Evolutionary conservation across 1,140 invertebrate species (phyloP).

Genomic region (Ceratina australensis): DNA sequence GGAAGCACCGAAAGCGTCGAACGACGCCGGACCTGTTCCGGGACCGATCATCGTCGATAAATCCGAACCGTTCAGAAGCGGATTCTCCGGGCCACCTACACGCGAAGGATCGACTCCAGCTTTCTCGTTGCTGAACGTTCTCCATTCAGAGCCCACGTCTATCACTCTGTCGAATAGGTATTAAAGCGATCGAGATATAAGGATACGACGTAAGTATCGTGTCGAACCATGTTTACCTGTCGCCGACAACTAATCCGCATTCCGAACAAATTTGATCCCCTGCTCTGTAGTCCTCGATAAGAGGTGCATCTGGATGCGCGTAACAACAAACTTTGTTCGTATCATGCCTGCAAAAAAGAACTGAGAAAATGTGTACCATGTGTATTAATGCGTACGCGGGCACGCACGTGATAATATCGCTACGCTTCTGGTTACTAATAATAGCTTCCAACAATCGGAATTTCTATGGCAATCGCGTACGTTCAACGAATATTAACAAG

Average conservation of each 20-base stretch:
- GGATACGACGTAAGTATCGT: not conserved
- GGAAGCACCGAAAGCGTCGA: conserved; percentile 91
- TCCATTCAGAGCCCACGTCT: conserved; percentile 99
- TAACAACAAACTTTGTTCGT: conserved; percentile 92
- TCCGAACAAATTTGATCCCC: conserved; percentile 99
- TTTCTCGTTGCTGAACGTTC: conserved; percentile 99
- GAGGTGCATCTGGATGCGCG: conserved; percentile 95
- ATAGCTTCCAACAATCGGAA: not conserved
- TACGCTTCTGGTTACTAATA: not conserved
- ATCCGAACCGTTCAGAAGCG: conserved; percentile 96
- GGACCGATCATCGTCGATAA: conserved; percentile 98
- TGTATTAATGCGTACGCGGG: conserved; percentile 23
- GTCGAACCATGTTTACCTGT: conserved; percentile 84
- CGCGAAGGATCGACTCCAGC: conserved; percentile 97
- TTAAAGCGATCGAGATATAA: not conserved
- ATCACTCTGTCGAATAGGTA: conserved; percentile 87
- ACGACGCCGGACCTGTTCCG: conserved; percentile 90
- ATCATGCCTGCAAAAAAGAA: conserved; percentile 82
- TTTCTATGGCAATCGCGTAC: not conserved
- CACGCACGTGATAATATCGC: not conserved
- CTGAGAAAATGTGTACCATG: conserved; percentile 42
- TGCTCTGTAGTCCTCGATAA: conserved; percentile 99
- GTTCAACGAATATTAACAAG: not conserved
- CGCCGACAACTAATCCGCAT: conserved; percentile 99
- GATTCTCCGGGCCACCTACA: conserved; percentile 98